Conservation (phyloP, 2,797 vertebrate genomes). For the Characodon lateralis region DNA sequence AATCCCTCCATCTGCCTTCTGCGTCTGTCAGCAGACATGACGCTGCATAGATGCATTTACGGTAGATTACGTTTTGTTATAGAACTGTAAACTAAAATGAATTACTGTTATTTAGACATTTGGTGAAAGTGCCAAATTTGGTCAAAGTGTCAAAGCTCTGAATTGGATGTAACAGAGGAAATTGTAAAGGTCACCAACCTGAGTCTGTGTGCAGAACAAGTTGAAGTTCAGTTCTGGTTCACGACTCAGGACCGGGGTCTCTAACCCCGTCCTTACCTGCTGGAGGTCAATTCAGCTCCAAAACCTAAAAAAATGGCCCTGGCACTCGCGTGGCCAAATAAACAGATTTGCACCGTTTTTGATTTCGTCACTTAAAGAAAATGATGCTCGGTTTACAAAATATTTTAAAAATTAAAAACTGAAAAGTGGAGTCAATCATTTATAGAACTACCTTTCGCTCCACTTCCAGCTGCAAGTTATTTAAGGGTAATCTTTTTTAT, state of each 20-base stretch:
- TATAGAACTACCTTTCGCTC: not conserved
- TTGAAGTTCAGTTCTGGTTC: constrained; percentile 55
- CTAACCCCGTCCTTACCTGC: constrained; percentile 23
- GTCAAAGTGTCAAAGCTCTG: not conserved
- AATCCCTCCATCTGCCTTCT: constrained; percentile 40
- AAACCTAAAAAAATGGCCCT: not conserved
- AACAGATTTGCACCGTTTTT: not conserved
- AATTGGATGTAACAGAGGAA: not conserved
- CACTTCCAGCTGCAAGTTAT: not conserved
- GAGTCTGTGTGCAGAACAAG: constrained; percentile 2
- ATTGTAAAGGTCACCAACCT: not conserved
- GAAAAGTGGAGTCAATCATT: not conserved
- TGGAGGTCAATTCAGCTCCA: constrained; percentile 34
- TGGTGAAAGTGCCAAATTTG: not conserved
- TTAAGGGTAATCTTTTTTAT: no score
- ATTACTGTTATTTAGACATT: constrained; percentile 3
- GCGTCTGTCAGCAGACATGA: not conserved
- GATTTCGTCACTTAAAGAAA: not conserved
- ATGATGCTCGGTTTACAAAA: not conserved
- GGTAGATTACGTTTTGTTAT: not conserved
- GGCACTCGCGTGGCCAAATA: not conserved
- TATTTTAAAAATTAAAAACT: not conserved
- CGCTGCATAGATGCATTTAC: not conserved
- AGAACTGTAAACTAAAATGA: not conserved
- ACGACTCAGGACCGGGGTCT: constrained; percentile 31